Conservation (phyloP, 2,888 invertebrate species). For the Agonopterix alstromeriana region DNA sequence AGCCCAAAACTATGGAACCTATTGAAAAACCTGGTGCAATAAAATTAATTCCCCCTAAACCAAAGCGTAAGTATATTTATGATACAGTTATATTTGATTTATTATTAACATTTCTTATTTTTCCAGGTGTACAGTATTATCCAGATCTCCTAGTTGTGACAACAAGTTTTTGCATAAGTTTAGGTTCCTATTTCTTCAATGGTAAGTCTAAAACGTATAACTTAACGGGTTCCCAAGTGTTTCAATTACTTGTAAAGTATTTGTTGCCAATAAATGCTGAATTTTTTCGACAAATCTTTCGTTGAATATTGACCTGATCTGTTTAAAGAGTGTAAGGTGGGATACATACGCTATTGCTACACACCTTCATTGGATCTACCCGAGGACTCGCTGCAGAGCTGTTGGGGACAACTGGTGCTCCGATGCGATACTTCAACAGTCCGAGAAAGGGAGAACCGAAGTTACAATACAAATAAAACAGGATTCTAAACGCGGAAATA, state of each 20-base stretch:
- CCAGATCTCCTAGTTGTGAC: constrained; percentile 23
- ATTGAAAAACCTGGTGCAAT: constrained; percentile 87
- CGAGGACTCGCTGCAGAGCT: constrained; percentile 44
- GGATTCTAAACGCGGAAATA: constrained; percentile 1
- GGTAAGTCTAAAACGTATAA: constrained; percentile 75
- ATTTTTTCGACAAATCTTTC: constrained; percentile 48
- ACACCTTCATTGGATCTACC: constrained; percentile 38
- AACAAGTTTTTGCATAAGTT: constrained; percentile 37
- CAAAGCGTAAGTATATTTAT: constrained; percentile 89
- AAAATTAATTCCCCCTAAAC: constrained; percentile 91
- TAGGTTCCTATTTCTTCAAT: constrained; percentile 45
- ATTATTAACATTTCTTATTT: constrained; percentile 54
- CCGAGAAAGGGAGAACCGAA: constrained; percentile 26
- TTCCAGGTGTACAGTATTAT: constrained; percentile 54
- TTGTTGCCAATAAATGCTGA: constrained; percentile 68
- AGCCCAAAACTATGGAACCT: constrained; percentile 79
- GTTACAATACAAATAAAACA: constrained; percentile 6
- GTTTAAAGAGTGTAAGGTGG: constrained; percentile 47
- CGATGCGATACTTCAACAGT: constrained; percentile 32
- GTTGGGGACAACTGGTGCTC: constrained; percentile 38
- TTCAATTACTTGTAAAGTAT: constrained; percentile 54
- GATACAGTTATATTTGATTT: constrained; percentile 16
- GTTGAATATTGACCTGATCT: constrained; percentile 40
- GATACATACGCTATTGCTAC: constrained; percentile 31
- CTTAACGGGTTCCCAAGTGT: constrained; percentile 55